Percentiles rank a stretch among this genome's conserved stretches.
Conservation (phyloP, 2,888 invertebrate species). For the Pheosia gnoma region DNA sequence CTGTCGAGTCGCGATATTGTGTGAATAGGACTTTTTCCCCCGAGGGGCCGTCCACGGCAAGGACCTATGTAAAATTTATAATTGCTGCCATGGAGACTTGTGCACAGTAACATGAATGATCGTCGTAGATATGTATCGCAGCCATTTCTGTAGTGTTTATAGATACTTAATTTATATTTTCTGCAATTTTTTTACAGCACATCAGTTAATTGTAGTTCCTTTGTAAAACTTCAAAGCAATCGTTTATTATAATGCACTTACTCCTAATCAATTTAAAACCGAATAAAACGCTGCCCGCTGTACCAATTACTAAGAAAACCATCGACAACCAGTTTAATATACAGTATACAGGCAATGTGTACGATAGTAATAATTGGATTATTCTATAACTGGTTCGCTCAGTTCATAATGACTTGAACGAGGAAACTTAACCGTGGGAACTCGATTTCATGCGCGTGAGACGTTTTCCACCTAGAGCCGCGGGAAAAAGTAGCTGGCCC, state of each 20-base stretch:
- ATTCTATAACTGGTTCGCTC: constrained; percentile 37
- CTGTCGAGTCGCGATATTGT: constrained; percentile 15
- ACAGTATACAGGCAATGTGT: constrained; percentile 13
- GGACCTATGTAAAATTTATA: constrained; percentile 1
- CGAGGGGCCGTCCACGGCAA: constrained; percentile 7
- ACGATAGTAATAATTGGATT: constrained; percentile 29
- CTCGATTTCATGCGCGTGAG: constrained; percentile 70
- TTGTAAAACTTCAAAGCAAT: no score
- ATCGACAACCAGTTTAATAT: constrained; percentile 10
- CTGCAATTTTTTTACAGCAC: no score
- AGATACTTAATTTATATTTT: no score
- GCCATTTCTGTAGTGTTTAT: no score
- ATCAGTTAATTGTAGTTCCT: no score
- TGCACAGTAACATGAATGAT: not conserved
- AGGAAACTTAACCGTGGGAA: constrained; percentile 78
- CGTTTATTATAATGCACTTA: no score
- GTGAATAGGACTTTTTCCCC: constrained; percentile 17
- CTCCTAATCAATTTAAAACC: no score
- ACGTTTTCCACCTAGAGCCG: constrained; percentile 60
- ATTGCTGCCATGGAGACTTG: not conserved
- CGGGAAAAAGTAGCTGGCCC: constrained; percentile 62
- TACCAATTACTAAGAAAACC: not conserved
- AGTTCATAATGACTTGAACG: constrained; percentile 58
- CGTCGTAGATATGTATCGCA: no score
- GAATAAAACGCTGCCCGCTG: not conserved